phyloP scores from a whole-genome alignment of 2,113 vertebrate species.

The Spermophilus dauricus region DNA sequence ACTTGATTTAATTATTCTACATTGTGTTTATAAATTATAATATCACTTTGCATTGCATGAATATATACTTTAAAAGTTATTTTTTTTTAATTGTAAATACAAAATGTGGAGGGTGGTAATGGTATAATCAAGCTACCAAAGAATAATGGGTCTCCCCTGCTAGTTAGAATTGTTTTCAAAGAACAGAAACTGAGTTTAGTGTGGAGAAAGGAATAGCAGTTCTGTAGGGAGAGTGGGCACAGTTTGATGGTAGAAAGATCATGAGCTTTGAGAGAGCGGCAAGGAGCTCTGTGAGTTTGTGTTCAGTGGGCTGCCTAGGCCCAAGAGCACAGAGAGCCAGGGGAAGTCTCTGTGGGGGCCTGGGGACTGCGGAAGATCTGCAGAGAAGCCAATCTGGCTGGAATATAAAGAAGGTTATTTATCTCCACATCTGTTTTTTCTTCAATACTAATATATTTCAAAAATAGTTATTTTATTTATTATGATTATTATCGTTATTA shows the following conservation, averaged over 20 bases:
- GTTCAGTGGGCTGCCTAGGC: neutral
- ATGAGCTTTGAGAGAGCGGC: neutral
- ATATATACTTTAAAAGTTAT: neutral
- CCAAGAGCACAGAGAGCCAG: neutral
- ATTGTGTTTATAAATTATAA: neutral
- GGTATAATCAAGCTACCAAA: neutral
- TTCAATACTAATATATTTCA: neutral
- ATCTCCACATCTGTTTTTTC: neutral
- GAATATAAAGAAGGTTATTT: neutral
- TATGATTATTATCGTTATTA: neutral
- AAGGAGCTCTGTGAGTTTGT: no score
- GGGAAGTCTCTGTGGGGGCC: neutral
- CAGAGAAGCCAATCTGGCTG: neutral
- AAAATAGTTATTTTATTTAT: neutral
- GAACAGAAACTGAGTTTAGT: neutral
- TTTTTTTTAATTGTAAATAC: neutral
- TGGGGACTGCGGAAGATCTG: neutral
- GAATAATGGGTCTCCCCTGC: neutral
- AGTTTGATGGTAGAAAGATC: neutral
- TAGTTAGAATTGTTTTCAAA: slow-evolving; percentile 22
- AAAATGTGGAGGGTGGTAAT: neutral
- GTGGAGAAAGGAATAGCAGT: neutral
- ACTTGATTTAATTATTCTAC: neutral
- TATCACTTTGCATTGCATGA: neutral
- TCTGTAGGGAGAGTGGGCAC: neutral